Evolutionary conservation across 2,888 invertebrate genomes (phyloP), one percentile per base, ranked within the genome.

Genomic region (Crossocerus cetratus): DNA sequence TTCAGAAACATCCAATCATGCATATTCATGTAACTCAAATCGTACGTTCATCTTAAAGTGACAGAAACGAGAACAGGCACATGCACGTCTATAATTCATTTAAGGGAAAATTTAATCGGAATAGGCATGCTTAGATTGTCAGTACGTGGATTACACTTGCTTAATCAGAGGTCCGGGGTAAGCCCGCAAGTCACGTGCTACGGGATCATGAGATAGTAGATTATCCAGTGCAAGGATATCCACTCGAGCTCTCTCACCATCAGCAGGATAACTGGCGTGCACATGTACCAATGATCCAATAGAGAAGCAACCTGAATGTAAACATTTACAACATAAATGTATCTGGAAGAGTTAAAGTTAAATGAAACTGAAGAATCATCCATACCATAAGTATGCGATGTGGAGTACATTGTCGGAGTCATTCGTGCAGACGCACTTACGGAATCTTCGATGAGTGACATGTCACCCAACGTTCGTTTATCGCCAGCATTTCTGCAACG

Each of bases 91-190:
- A 65, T 43, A n/a, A 62, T 14, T 61, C 32, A 56, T 8, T 72
- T 49, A 13, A 22, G 20, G 49, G 58, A 20, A 22, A 32, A 32
- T 32, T 32, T 32, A 32, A 32, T 32, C 8, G 32, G 32, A 59
- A 68, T 62, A 76, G 20, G 60, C 74, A 68, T 76, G 85, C 81
- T 74, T 84, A 84, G 72, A 86, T 65, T 59, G 49, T 58, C 56
- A 14, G 55, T 74, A 71, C 59, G 70, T 55, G 65, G 77, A 84
- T 83, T 82, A 81, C 85, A 88, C 90, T 87, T 89, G 93, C 93
- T 92, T 95, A 76, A 96, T 91, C 73, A 98, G 92, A 68, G 98
- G 98, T 4, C 97, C 97, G 43, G 97, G 97, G 90, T 94, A 96
- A 69, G 92, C 91, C 80, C 93, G 92, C 69, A 97, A 91, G 83